Evolutionary conservation across 2,113 vertebrate species (phyloP), one percentile per base, ranked within the genome.

Genomic region (Gorsachius goisagi): DNA sequence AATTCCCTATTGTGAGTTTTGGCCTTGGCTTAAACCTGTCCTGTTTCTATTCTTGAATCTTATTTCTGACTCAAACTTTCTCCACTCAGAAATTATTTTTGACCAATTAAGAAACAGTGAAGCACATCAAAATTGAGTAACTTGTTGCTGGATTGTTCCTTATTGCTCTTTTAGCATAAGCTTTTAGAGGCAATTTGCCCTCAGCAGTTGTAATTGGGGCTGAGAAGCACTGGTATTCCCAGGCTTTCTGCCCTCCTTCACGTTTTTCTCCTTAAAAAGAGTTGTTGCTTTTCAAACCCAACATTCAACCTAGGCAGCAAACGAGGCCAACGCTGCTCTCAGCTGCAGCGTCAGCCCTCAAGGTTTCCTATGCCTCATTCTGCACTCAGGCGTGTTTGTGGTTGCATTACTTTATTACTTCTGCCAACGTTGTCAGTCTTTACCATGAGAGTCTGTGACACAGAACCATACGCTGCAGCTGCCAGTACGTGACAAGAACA

Each of bases 321-420:
- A 3, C 0, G 24, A 68, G 71, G 71, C 53, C 4, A 19, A 1
- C 0, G 2, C 45, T 7, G 74, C 68, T 33, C 35, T 3, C 4
- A 0, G 69, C 35, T 9, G 59, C 4, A 44, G 89, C 1, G 21
- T 2, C 67, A 33, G 60, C 68, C 45, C 76, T 11, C 2, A 41
- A 39, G 77, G 26, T 9, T 67, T 35, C 56, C 73, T 55, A 5
- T 2, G 6, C 8, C 68, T 23, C 12, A 0, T 6, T 9, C 30
- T 1, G 45, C 37, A 3, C 82, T 15, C 5, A 0, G 16, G 45
- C 19, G 1, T 0, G 4, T 47, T 7, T 6, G 44, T 0, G 45
- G 20, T 2, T 15, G 19, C 2, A 1, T 30, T 5, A 1, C 27
- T 44, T 67, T 7, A 9, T 20, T 23, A 2, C 39, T 60, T 7